Evolutionary conservation across 2,113 vertebrate genomes (phyloP).

Genomic region (Sander vitreus): DNA sequence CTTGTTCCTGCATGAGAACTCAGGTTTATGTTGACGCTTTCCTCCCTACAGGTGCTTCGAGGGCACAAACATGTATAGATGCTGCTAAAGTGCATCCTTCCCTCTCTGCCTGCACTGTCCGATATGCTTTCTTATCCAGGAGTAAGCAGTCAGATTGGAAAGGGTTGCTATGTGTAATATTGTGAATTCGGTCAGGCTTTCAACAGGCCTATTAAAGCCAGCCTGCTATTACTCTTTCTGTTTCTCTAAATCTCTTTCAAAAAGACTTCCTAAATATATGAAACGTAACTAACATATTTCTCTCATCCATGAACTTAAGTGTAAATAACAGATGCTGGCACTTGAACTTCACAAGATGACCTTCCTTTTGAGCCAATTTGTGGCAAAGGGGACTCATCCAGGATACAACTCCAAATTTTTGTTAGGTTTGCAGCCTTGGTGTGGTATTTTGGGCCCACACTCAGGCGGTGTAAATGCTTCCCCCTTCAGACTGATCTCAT

Average conservation of each 20-base stretch:
- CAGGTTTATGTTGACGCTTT: slow-evolving; percentile 21
- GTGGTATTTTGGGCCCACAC: slow-evolving; percentile 18
- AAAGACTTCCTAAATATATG: not conserved
- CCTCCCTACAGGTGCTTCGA: slow-evolving; percentile 29
- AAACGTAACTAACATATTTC: not conserved
- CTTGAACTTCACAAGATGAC: slow-evolving; percentile 4
- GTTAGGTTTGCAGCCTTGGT: not conserved
- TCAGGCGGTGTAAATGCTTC: not conserved
- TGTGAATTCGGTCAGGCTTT: slow-evolving; percentile 12
- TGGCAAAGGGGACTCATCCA: slow-evolving; percentile 12
- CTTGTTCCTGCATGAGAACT: slow-evolving; percentile 36
- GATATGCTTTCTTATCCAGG: slow-evolving; percentile 22
- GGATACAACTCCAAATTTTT: slow-evolving; percentile 9
- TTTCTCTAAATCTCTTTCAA: slow-evolving; percentile 4
- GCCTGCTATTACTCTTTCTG: not conserved
- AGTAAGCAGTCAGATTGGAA: slow-evolving; percentile 27
- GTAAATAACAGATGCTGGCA: slow-evolving; percentile 13
- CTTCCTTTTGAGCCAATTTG: slow-evolving; percentile 6
- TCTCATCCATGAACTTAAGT: not conserved
- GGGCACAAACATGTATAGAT: slow-evolving; percentile 17
- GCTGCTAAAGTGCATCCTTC: slow-evolving; percentile 5
- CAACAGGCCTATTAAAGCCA: slow-evolving; percentile 20
- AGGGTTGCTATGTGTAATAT: slow-evolving; percentile 31
- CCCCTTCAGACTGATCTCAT: not conserved
- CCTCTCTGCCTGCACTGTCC: slow-evolving; percentile 3